Evolutionary conservation across 2,113 vertebrate genomes (phyloP).

Genomic region (Bostrychus sinensis): DNA sequence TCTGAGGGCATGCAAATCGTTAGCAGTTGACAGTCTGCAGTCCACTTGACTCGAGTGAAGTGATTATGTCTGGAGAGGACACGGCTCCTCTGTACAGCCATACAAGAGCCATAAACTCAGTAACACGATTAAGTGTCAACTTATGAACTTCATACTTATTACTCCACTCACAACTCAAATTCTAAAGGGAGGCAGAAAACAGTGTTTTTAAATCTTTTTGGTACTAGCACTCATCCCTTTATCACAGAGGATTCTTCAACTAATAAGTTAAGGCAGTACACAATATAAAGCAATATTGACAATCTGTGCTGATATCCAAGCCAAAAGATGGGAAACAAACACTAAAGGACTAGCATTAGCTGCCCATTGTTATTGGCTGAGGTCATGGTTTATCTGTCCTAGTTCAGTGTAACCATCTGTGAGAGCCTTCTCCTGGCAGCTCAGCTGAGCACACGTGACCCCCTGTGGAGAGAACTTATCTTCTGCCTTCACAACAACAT

Average conservation of each 20-base stretch:
- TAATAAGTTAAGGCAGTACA: slow-evolving; percentile 10
- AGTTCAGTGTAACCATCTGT: slow-evolving; percentile 60
- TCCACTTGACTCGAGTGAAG: slow-evolving; percentile 55
- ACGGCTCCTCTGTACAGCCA: slow-evolving; percentile 41
- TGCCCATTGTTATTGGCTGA: slow-evolving; percentile 33
- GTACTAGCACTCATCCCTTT: neutral
- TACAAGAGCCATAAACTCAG: slow-evolving; percentile 56
- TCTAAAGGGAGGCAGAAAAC: slow-evolving; percentile 21
- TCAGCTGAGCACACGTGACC: slow-evolving; percentile 46
- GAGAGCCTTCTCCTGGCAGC: slow-evolving; percentile 42
- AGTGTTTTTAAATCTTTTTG: slow-evolving; percentile 21
- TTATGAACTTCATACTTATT: slow-evolving; percentile 51
- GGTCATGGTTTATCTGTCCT: slow-evolving; percentile 49
- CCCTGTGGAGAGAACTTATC: slow-evolving; percentile 50
- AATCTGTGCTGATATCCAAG: slow-evolving; percentile 2
- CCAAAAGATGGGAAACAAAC: slow-evolving; percentile 15
- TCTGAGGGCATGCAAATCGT: slow-evolving; percentile 36
- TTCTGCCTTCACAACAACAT: slow-evolving; percentile 31
- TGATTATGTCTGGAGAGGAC: slow-evolving; percentile 62
- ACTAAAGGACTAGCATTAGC: slow-evolving; percentile 11
- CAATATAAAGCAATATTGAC: slow-evolving; percentile 17
- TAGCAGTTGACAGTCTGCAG: slow-evolving; percentile 49
- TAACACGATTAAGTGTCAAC: slow-evolving; percentile 59
- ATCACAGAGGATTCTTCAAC: neutral
- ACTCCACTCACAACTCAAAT: slow-evolving; percentile 42